Conservation (phyloP, 2,888 invertebrate genomes). For the Chrysina gloriosa region DNA sequence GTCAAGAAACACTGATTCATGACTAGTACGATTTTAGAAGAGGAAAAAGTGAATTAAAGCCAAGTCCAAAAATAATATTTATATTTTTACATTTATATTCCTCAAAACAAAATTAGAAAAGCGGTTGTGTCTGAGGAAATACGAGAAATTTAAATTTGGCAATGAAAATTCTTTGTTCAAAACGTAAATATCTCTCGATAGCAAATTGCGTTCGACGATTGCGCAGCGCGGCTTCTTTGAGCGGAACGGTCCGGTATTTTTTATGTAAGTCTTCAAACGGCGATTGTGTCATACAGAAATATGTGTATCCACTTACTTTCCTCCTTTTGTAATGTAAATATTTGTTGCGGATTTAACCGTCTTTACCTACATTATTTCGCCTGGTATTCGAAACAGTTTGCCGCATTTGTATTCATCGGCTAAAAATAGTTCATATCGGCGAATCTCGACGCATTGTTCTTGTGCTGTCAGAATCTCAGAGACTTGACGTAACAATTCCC, state of each 20-base stretch:
- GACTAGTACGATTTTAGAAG: constrained; percentile 1
- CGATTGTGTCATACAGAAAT: background rate
- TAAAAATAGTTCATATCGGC: constrained; percentile 28
- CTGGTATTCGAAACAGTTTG: constrained; percentile 21
- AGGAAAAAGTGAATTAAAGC: constrained; percentile 13
- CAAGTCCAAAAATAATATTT: constrained; percentile 21
- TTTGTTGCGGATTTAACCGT: background rate
- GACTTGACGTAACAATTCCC: constrained; percentile 24
- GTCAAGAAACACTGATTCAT: constrained; percentile 28
- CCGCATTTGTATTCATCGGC: background rate
- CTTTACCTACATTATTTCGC: background rate
- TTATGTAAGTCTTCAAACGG: background rate
- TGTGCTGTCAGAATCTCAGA: constrained; percentile 20
- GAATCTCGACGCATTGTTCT: constrained; percentile 28
- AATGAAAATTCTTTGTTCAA: constrained; percentile 1
- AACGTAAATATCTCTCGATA: too few species aligned
- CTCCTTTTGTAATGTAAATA: constrained; percentile 25
- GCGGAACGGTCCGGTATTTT: background rate
- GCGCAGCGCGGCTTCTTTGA: background rate
- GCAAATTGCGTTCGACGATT: too few species aligned
- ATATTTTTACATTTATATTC: background rate
- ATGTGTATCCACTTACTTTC: background rate
- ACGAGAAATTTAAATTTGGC: background rate
- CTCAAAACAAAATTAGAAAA: constrained; percentile 9
- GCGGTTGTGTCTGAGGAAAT: background rate